Evolutionary conservation across 2,797 vertebrate genomes (phyloP).

Genomic region (Gadopsis marmoratus): DNA sequence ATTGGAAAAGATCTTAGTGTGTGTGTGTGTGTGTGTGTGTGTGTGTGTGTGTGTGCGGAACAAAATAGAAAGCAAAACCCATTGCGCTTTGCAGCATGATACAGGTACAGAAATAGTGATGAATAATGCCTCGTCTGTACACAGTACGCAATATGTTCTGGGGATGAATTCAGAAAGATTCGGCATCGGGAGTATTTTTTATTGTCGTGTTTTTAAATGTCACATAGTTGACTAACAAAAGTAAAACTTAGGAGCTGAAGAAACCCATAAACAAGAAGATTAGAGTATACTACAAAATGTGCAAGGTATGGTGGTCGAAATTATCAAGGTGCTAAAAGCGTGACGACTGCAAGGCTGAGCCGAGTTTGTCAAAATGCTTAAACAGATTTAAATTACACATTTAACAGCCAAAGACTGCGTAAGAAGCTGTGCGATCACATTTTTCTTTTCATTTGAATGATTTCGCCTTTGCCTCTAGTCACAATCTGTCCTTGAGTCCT

Average conservation of each 20-base stretch:
- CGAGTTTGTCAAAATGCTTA: constrained; percentile 8
- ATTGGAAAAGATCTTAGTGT: constrained; percentile 43
- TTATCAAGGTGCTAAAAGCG: neutral
- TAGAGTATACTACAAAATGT: neutral
- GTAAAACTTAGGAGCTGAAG: neutral
- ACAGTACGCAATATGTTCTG: constrained; percentile 13
- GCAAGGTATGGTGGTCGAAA: neutral
- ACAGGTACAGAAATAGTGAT: constrained; percentile 23
- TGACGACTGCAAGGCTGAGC: neutral
- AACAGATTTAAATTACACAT: neutral
- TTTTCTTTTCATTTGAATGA: constrained; percentile 2
- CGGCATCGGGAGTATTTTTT: neutral
- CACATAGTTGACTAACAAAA: neutral
- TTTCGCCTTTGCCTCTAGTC: constrained; percentile 13
- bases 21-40: neutral
- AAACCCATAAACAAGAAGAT: neutral
- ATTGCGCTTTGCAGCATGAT: constrained; percentile 30
- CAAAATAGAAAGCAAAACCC: constrained; percentile 25
- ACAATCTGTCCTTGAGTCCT: neutral
- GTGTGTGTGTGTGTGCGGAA: neutral
- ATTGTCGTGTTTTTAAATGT: neutral
- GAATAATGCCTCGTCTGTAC: neutral
- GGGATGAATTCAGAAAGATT: constrained; percentile 3
- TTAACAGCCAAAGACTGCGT: neutral
- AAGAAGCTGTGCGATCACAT: neutral